Base-by-base conservation (phyloP, 2,888 invertebrate genomes). In the Tipula lateralis region DNA sequence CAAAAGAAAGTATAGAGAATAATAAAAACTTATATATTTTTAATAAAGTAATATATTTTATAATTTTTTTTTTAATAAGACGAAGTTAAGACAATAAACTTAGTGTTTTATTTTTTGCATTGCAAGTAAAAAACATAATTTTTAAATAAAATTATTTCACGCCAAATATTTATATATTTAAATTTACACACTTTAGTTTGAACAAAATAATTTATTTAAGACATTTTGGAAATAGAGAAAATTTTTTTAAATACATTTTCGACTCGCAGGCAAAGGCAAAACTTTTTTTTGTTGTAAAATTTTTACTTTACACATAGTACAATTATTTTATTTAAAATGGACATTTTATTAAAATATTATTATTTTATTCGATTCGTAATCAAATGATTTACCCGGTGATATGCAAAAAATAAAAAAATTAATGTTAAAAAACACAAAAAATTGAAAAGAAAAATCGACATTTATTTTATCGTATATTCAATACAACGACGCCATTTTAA, bases 401-500 rank as follows among this genome's bases (percentile, higher is more conserved):
- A 9, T 24, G 66, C 4, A 66, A 66, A 66, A 66, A 66, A 66
- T 66, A 66, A 66, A 13, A 66, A 66, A 66, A 9, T 24, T 66
- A 24, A 24, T 66, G 66, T 66, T 50, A 16, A 66, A 66, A 66
- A 66, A 66, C 66, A 66, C 66, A 13, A 66, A 66, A 66, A 66
- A 66, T 66, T 6, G 66, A 24, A 66, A 66, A 24, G 66, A 66
- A 66, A 66, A 66, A 66, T 66, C 66, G 66, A 66, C 66, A 66
- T 24, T 50, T 66, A 66, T 66, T 66, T 66, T 66, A 66, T 66
- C 66, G 66, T 66, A 66, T 66, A 24, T 66, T 66, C 66, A 24
- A 24, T 66, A 66, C 66, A 66, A 30, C 29, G 82, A 82, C 82
- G 82, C 82, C 82, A 82, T 82, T 82, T 82, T 82, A 82, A 82